phyloP scores from a whole-genome alignment of 1,140 invertebrate species.

The Drosophila ambigua region DNA sequence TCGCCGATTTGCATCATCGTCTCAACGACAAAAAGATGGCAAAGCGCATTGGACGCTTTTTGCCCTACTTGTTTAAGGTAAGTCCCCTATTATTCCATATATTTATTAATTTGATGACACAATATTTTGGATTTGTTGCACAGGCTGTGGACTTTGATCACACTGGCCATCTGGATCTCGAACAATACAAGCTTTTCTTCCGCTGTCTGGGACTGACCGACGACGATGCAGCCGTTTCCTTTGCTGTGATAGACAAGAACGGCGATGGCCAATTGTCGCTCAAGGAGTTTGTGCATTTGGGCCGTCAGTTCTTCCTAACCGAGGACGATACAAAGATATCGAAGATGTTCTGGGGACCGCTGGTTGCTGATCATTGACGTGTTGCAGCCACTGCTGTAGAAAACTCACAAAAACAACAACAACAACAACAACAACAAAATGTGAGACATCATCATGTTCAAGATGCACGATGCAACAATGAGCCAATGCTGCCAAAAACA shows the following conservation, averaged over 20 bases:
- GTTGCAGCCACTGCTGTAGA: constrained; percentile 79
- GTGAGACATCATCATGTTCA: constrained; percentile 20
- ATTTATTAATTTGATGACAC: background rate
- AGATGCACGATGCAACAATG: constrained; percentile 20
- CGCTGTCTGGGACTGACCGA: constrained; percentile 89
- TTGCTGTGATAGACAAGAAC: constrained; percentile 91
- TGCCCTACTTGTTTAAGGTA: constrained; percentile 92
- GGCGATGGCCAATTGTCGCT: constrained; percentile 89
- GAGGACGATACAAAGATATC: constrained; percentile 90
- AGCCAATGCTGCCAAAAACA: constrained; percentile 63
- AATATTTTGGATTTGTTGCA: constrained; percentile 19
- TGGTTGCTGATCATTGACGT: constrained; percentile 84
- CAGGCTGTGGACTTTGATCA: constrained; percentile 92
- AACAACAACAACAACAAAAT: constrained; percentile 14
- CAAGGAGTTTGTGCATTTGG: constrained; percentile 91
- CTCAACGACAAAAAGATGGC: constrained; percentile 90
- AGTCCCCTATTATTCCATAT: background rate
- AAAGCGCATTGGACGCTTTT: constrained; percentile 89
- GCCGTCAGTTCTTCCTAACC: constrained; percentile 90
- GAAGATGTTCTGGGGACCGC: constrained; percentile 93
- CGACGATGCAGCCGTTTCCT: constrained; percentile 90
- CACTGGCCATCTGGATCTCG: constrained; percentile 90
- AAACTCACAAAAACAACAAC: constrained; percentile 36
- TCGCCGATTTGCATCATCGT: constrained; percentile 92
- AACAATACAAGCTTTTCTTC: constrained; percentile 93